These are phyloP conservation scores for Subanguina moxae DNA, from an alignment of 1,140 invertebrate species.

Conservation along the genomic window DNA sequence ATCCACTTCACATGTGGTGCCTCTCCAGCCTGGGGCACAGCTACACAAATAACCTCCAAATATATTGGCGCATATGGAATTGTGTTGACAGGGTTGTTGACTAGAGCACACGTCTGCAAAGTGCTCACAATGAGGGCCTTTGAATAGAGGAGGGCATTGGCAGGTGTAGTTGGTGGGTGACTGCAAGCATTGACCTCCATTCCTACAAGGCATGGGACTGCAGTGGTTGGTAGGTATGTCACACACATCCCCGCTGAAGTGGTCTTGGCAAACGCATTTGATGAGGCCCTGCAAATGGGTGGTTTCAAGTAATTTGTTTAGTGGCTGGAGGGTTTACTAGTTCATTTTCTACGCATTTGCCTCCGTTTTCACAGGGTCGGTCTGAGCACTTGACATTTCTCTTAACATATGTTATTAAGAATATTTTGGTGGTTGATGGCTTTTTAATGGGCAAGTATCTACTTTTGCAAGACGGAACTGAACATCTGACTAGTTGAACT, in stretches of 20 bases:
- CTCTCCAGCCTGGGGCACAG: slow-evolving; percentile 45
- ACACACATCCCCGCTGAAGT: slow-evolving; percentile 34
- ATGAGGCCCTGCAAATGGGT: slow-evolving; percentile 16
- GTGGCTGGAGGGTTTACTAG: slow-evolving; percentile 4
- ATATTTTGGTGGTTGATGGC: no score
- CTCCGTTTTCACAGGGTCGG: slow-evolving; percentile 42
- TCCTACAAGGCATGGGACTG: slow-evolving; percentile 30
- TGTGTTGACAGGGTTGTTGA: slow-evolving; percentile 6
- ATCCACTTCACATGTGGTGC: slow-evolving; percentile 31
- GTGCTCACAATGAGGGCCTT: slow-evolving; percentile 25
- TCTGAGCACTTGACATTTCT: slow-evolving; percentile 26
- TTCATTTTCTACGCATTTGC: slow-evolving; percentile 28
- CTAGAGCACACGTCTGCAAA: slow-evolving; percentile 24
- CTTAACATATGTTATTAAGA: slow-evolving; percentile 15
- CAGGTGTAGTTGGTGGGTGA: slow-evolving; percentile 10
- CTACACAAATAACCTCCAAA: slow-evolving; percentile 36
- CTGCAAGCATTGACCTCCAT: slow-evolving; percentile 37
- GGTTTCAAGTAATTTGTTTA: not conserved
- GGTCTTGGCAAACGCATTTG: slow-evolving; percentile 28
- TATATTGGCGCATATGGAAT: slow-evolving; percentile 34
- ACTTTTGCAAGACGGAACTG: no score
- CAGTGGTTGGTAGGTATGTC: slow-evolving; percentile 27
- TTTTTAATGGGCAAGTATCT: no score
- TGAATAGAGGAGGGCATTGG: slow-evolving; percentile 29
- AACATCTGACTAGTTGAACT: no score